phyloP scores from a whole-genome alignment of 2,888 invertebrate genomes.

The Tetheella fluctuosa region DNA sequence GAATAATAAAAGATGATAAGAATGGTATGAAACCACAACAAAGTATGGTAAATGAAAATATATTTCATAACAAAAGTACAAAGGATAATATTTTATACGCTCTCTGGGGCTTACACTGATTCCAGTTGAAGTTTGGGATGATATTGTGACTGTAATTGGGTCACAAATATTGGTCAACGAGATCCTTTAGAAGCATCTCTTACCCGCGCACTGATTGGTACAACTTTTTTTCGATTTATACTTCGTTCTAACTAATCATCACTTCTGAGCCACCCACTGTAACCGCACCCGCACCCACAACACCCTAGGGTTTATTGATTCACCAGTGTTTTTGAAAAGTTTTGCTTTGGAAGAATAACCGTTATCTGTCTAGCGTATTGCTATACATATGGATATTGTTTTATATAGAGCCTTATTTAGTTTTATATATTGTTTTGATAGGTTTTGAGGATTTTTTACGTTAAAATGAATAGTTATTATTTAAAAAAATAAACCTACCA shows the following conservation, averaged over 20 bases:
- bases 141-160: constrained; percentile 11
- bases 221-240: not conserved
- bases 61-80: not conserved
- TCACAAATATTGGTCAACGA: constrained; percentile 10
- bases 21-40: constrained; percentile 1
- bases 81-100: constrained; percentile 7
- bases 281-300: too few species aligned
- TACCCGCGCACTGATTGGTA: constrained; percentile 1
- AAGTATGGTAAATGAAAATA: constrained; percentile 6
- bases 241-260: too few species aligned
- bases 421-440: too few species aligned
- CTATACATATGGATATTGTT: too few species aligned
- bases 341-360: too few species aligned
- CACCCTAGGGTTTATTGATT: too few species aligned
- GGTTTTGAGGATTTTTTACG: too few species aligned
- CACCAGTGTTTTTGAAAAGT: not conserved
- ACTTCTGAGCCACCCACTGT: too few species aligned
- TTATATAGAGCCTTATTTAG: too few species aligned
- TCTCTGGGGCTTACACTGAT: constrained; percentile 8
- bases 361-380: too few species aligned
- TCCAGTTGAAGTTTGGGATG: not conserved
- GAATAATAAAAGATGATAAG: not conserved
- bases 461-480: too few species aligned
- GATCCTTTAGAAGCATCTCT: not conserved
- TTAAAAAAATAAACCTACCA: too few species aligned